Evolutionary conservation across 2,888 invertebrate species (phyloP).

Genomic region (Endomychus coccineus): DNA sequence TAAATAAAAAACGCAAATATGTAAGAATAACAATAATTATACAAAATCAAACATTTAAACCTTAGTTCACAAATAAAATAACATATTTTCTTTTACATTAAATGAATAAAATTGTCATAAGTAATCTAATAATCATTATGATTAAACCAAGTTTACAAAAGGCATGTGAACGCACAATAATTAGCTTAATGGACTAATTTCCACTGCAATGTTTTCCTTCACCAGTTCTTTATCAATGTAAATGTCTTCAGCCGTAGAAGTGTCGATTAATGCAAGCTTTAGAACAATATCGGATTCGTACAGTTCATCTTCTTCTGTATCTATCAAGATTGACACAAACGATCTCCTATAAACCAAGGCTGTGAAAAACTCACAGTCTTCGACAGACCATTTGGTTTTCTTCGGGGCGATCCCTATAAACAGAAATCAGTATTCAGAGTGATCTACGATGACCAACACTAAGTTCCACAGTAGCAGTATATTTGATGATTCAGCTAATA

Average conservation of each 20-base stretch:
- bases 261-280: slow-evolving; percentile 64
- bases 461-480: not conserved
- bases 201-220: slow-evolving; percentile 46
- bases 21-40: too few species aligned
- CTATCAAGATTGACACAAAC: slow-evolving; percentile 61
- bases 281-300: slow-evolving; percentile 56
- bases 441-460: not conserved
- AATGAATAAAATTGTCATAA: too few species aligned
- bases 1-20: too few species aligned
- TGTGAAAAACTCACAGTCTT: slow-evolving; percentile 67
- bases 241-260: slow-evolving; percentile 58
- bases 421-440: slow-evolving; percentile 9
- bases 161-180: too few species aligned
- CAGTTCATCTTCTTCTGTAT: slow-evolving; percentile 54
- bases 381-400: slow-evolving; percentile 58
- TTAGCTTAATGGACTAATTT: too few species aligned
- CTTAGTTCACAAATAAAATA: too few species aligned
- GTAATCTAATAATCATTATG: too few species aligned
- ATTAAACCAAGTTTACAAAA: too few species aligned
- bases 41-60: too few species aligned
- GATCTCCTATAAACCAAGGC: slow-evolving; percentile 60
- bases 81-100: too few species aligned
- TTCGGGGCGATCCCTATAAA: slow-evolving; percentile 47
- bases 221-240: slow-evolving; percentile 60
- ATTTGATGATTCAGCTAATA: slow-evolving; percentile 10